Conservation (phyloP, 2,113 vertebrate genomes). For the Orientallactaga bullata region DNA sequence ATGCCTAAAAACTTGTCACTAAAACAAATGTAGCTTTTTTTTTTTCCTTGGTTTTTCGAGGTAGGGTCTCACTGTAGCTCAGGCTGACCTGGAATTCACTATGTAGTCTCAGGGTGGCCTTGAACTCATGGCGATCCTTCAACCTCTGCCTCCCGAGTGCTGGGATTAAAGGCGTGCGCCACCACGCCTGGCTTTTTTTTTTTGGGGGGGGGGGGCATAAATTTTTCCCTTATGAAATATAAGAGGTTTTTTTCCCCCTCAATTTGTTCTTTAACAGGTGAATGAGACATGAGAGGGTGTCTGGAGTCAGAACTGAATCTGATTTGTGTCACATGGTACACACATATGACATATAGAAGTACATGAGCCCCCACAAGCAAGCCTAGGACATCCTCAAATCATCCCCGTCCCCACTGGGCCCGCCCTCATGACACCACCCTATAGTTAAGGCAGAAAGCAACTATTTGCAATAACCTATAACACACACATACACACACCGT, state of each 20-base stretch:
- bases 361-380: not conserved
- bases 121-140: too few relatives aligned
- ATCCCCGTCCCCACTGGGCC: not conserved
- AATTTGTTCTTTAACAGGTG: not conserved
- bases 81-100: too few relatives aligned
- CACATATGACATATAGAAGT: not conserved
- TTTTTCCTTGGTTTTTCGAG: too few relatives aligned
- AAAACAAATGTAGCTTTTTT: not conserved
- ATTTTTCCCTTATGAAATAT: not conserved
- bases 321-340: not conserved
- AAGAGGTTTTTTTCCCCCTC: not conserved
- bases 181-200: too few relatives aligned
- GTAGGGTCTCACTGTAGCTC: too few relatives aligned
- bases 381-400: not conserved
- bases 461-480: not conserved
- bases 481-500: not conserved
- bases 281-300: not conserved
- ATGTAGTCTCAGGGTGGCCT: too few relatives aligned
- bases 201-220: too few relatives aligned
- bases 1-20: not conserved
- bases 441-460: not conserved
- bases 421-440: not conserved
- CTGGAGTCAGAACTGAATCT: not conserved
- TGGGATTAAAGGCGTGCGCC: too few relatives aligned
- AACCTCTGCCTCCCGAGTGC: too few relatives aligned